phyloP scores from a whole-genome alignment of 2,888 invertebrate genomes.

The Allacma fusca region DNA sequence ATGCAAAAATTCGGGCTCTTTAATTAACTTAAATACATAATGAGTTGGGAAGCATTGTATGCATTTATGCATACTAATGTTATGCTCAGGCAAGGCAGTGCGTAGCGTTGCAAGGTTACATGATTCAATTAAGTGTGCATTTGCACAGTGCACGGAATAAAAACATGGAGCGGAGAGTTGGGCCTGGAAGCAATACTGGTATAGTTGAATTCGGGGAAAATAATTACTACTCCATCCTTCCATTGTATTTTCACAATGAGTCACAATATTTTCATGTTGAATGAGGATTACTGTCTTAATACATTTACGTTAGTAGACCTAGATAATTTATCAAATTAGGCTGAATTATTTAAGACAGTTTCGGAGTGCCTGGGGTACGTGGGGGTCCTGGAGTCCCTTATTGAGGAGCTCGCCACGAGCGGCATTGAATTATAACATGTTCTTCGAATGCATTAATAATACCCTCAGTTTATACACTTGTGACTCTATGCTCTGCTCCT shows the following conservation, averaged over 20 bases:
- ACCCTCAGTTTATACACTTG: too few relatives aligned
- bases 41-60: too few relatives aligned
- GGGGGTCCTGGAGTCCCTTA: too few relatives aligned
- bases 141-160: not conserved
- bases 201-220: not conserved
- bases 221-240: not conserved
- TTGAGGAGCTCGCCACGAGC: too few relatives aligned
- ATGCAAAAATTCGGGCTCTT: too few relatives aligned
- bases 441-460: too few relatives aligned
- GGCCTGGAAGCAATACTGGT: not conserved
- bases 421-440: not conserved
- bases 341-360: slow-evolving; percentile 1
- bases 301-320: not conserved
- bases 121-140: too few relatives aligned
- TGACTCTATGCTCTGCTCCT: too few relatives aligned
- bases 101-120: too few relatives aligned
- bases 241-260: not conserved
- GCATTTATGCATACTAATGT: too few relatives aligned
- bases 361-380: not conserved
- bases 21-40: too few relatives aligned
- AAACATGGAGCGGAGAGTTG: not conserved
- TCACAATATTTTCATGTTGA: not conserved
- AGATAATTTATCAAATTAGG: not conserved
- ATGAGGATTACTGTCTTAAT: slow-evolving; percentile 9
- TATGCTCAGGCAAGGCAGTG: too few relatives aligned